phyloP scores from a whole-genome alignment of 1,140 invertebrate species.

The Hyposmocoma kahamanoa region DNA sequence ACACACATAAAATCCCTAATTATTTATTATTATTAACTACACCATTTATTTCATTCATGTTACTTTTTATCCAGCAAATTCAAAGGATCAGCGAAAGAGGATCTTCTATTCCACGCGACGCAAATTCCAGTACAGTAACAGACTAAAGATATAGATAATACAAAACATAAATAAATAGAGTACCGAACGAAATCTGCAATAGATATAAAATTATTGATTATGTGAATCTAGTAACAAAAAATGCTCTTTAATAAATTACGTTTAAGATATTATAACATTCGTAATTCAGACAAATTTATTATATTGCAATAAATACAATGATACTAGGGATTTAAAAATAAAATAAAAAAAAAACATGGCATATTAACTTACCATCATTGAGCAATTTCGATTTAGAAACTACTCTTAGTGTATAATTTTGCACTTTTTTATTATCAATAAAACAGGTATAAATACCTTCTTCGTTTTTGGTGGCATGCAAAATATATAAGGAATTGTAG shows the following conservation, averaged over 20 bases:
- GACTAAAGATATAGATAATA: slow-evolving; percentile 66
- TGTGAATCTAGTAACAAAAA: too few relatives aligned
- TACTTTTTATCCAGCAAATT: too few relatives aligned
- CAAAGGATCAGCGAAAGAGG: slow-evolving; percentile 28
- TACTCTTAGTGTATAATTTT: slow-evolving; percentile 69
- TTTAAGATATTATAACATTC: too few relatives aligned
- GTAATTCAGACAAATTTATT: too few relatives aligned
- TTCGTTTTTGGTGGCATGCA: slow-evolving; percentile 68
- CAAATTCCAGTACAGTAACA: slow-evolving; percentile 74
- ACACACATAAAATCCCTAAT: too few relatives aligned
- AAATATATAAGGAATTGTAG: slow-evolving; percentile 75
- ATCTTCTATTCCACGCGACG: slow-evolving; percentile 46
- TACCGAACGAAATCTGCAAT: slow-evolving; percentile 71
- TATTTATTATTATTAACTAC: too few relatives aligned
- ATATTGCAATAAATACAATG: too few relatives aligned
- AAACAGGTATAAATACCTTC: slow-evolving; percentile 75
- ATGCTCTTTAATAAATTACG: too few relatives aligned
- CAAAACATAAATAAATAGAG: slow-evolving; percentile 73
- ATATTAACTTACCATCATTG: slow-evolving; percentile 62
- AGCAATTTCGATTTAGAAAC: slow-evolving; percentile 58
- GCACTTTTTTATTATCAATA: slow-evolving; percentile 67
- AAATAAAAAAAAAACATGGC: too few relatives aligned
- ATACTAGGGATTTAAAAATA: too few relatives aligned
- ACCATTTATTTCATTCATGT: too few relatives aligned
- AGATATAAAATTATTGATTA: too few relatives aligned